Evolutionary conservation across 1,140 invertebrate species (phyloP), one percentile per base, ranked within the genome.

Genomic region (Nephotettix cincticeps): DNA sequence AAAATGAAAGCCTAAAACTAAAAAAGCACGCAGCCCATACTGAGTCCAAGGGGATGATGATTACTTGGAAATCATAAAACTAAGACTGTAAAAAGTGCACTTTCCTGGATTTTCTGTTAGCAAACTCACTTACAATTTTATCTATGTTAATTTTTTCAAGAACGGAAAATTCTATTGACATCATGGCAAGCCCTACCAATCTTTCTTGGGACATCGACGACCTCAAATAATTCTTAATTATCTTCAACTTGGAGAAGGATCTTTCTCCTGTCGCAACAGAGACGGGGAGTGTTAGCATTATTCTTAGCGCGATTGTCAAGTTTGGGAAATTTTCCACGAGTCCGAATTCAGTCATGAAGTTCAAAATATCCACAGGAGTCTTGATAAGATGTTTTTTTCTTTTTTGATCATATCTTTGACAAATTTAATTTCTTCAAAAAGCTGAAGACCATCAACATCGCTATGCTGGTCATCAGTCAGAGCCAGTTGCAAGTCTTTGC

Each of bases 81-180:
- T n/a, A n/a, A n/a, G n/a, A n/a, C n/a, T n/a, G n/a, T n/a, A n/a
- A n/a, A n/a, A n/a, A n/a, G n/a, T n/a, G n/a, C n/a, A n/a, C n/a
- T n/a, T n/a, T n/a, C n/a, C n/a, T n/a, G n/a, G n/a, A n/a, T n/a
- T n/a, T n/a, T n/a, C n/a, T n/a, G n/a, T n/a, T n/a, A n/a, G n/a
- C n/a, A n/a, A n/a, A n/a, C n/a, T n/a, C n/a, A n/a, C n/a, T n/a
- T n/a, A n/a, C n/a, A n/a, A n/a, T n/a, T n/a, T n/a, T n/a, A n/a
- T n/a, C n/a, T n/a, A n/a, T n/a, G n/a, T n/a, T n/a, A n/a, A n/a
- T 11, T 11, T 25, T 64, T 21, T 64, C 21, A 29, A 64, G 61
- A 23, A 64, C 27, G 9, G 13, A 2, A 64, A 27, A 64, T 64
- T 64, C 61, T 64, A 64, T 64, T 25, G 61, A 28, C 19, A 64